Percentiles rank a stretch among this genome's conserved stretches.
Conservation (phyloP, 2,888 invertebrate genomes). For the Petrolisthes cinctipes region DNA sequence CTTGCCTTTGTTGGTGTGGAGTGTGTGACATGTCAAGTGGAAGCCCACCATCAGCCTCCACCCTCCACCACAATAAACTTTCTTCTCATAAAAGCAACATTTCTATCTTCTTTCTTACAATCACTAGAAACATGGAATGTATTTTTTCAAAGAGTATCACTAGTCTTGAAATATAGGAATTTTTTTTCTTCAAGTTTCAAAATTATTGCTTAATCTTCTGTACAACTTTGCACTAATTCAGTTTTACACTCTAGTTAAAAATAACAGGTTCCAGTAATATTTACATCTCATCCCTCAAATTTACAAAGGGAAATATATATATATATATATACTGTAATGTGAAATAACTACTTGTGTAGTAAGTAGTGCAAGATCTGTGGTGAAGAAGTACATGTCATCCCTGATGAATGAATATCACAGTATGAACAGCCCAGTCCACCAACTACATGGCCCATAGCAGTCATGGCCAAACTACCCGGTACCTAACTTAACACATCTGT, state of each 20-base stretch:
- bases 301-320: background rate
- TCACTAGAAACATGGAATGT: conserved; percentile 7
- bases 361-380: background rate
- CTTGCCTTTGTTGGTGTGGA: background rate
- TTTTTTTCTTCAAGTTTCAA: background rate
- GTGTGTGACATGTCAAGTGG: background rate
- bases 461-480: background rate
- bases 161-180: background rate
- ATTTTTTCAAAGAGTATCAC: conserved; percentile 2
- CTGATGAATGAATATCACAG: conserved; percentile 18
- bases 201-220: conserved; percentile 12
- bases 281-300: background rate
- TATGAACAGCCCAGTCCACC: background rate
- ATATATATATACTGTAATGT: background rate
- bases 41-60: background rate
- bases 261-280: conserved; percentile 4
- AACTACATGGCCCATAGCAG: background rate
- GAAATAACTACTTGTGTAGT: background rate
- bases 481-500: background rate
- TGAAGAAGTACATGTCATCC: conserved; percentile 1
- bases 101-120: conserved; percentile 5
- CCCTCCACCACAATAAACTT: background rate
- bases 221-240: conserved; percentile 2
- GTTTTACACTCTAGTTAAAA: background rate
- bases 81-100: background rate